Conservation (phyloP, 2,888 invertebrate genomes). For the Neoaliturus tenellus region DNA sequence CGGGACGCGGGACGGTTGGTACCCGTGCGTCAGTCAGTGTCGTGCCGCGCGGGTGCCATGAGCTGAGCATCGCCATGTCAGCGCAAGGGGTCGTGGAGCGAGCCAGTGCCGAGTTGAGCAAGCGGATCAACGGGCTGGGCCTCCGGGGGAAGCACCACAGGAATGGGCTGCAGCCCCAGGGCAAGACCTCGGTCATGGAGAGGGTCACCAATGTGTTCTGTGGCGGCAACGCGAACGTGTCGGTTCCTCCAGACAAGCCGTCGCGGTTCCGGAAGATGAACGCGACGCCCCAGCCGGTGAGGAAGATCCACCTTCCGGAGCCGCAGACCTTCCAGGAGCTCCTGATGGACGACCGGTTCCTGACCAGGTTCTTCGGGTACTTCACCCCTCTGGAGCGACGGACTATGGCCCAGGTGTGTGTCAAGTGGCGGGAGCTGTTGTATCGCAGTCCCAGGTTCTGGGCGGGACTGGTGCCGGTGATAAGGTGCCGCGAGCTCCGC, state of each 20-base stretch:
- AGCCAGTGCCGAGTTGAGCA: conserved; percentile 92
- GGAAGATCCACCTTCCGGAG: conserved; percentile 55
- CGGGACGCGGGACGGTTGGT: conserved; percentile 56
- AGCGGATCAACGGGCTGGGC: conserved; percentile 88
- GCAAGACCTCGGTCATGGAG: conserved; percentile 86
- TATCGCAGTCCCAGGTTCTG: conserved; percentile 93
- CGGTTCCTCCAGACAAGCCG: conserved; percentile 74
- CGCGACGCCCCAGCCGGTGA: conserved; percentile 60
- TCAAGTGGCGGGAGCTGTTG: conserved; percentile 91
- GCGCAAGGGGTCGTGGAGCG: conserved; percentile 92
- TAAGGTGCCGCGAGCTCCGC: conserved; percentile 90
- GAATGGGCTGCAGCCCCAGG: conserved; percentile 65
- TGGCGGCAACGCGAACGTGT: conserved; percentile 78
- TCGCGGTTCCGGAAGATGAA: conserved; percentile 69
- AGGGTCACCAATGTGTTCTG: conserved; percentile 92
- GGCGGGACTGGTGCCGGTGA: conserved; percentile 89
- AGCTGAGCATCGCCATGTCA: conserved; percentile 55
- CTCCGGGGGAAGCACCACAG: conserved; percentile 78
- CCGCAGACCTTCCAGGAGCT: conserved; percentile 73
- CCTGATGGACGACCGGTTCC: conserved; percentile 90
- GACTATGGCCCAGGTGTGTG: conserved; percentile 87
- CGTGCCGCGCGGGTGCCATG: conserved; percentile 50
- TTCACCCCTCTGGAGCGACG: conserved; percentile 87
- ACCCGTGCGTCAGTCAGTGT: conserved; percentile 25
- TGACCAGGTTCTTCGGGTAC: conserved; percentile 89